Percentiles rank a stretch among this genome's conserved stretches.
phyloP scores from a whole-genome alignment of 2,113 vertebrate genomes.

The Thamnaconus septentrionalis region DNA sequence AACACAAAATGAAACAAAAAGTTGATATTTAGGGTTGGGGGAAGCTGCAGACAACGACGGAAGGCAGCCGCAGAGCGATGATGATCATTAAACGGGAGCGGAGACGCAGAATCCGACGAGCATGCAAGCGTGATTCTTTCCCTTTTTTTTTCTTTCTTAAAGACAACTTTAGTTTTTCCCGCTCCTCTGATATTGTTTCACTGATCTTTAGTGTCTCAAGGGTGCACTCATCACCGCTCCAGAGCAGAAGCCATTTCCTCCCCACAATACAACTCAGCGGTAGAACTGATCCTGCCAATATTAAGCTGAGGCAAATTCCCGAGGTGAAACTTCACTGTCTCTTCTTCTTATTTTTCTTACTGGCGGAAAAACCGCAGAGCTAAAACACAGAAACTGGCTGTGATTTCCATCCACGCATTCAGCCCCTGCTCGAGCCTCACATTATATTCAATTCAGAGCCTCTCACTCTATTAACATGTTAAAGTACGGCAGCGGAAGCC shows the following conservation, averaged over 20 bases:
- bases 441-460: too few species aligned
- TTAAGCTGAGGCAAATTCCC: slow-evolving; percentile 18
- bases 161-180: too few species aligned
- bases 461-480: too few species aligned
- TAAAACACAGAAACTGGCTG: too few species aligned
- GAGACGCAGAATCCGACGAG: slow-evolving; percentile 7
- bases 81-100: slow-evolving; percentile 13
- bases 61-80: slow-evolving; percentile 6
- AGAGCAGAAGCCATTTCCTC: slow-evolving; percentile 62
- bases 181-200: slow-evolving; percentile 30
- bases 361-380: too few species aligned
- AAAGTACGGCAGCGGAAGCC: slow-evolving; percentile 45
- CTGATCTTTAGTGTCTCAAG: slow-evolving; percentile 49
- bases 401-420: too few species aligned
- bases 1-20: too few species aligned
- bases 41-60: slow-evolving; percentile 10
- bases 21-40: neutral
- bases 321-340: too few species aligned
- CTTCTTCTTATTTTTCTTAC: too few species aligned
- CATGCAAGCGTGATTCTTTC: slow-evolving; percentile 36
- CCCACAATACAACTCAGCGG: slow-evolving; percentile 40
- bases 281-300: slow-evolving; percentile 45
- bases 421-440: too few species aligned
- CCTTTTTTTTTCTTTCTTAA: neutral
- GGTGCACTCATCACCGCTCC: slow-evolving; percentile 51